Conservation (phyloP, 2,888 invertebrate genomes). For the Bellardia bayeri region DNA sequence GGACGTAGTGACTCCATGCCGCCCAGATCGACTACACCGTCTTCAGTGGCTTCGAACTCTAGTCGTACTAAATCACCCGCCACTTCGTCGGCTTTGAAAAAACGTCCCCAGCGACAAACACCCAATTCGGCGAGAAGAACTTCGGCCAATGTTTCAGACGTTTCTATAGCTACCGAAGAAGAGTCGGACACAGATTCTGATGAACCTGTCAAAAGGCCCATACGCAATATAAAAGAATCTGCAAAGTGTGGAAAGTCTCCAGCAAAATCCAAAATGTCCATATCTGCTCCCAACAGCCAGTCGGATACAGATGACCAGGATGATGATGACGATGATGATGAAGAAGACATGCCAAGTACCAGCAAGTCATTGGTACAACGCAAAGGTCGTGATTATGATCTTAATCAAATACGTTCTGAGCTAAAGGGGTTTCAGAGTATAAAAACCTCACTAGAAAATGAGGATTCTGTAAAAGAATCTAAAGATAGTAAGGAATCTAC, state of each 20-base stretch:
- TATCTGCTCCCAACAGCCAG: constrained; percentile 84
- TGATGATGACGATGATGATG: constrained; percentile 80
- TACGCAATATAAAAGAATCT: constrained; percentile 77
- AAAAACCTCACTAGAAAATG: constrained; percentile 80
- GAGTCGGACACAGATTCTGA: constrained; percentile 86
- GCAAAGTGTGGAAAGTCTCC: constrained; percentile 72
- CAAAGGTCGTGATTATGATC: constrained; percentile 91
- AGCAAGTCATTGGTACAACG: constrained; percentile 73
- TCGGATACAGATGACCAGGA: constrained; percentile 85
- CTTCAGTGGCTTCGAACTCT: constrained; percentile 87
- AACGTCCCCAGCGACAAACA: constrained; percentile 83
- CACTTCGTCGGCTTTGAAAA: constrained; percentile 85
- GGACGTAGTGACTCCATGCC: constrained; percentile 85
- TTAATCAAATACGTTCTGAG: constrained; percentile 93
- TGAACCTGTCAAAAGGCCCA: constrained; percentile 83
- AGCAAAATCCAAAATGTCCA: constrained; percentile 73
- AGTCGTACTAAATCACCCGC: constrained; percentile 88
- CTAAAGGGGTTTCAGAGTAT: constrained; percentile 91
- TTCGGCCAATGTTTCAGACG: constrained; percentile 86
- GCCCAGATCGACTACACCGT: constrained; percentile 87
- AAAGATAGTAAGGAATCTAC: constrained; percentile 61
- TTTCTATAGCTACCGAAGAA: constrained; percentile 86
- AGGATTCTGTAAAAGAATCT: constrained; percentile 54
- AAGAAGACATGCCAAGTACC: constrained; percentile 53
- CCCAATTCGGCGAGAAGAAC: constrained; percentile 84